Conservation (phyloP, 2,888 invertebrate species). For the Pegoplata infirma region DNA sequence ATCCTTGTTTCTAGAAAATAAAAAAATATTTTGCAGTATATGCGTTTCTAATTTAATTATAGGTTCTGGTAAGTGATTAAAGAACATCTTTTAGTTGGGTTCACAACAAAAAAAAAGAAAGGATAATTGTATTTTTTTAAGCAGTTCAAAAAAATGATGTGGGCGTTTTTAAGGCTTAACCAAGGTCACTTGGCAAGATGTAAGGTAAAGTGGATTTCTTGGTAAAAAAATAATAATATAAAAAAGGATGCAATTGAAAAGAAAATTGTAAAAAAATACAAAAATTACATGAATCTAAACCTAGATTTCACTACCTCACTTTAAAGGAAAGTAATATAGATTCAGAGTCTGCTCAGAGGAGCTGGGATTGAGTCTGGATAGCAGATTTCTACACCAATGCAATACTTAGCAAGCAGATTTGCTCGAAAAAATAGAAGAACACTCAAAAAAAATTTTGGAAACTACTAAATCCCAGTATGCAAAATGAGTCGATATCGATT, state of each 20-base stretch:
- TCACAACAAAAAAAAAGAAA: not conserved
- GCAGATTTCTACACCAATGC: no score
- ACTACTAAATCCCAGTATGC: no score
- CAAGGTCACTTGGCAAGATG: conserved; percentile 54
- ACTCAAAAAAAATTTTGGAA: no score
- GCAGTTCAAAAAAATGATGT: conserved; percentile 5
- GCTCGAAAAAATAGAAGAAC: no score
- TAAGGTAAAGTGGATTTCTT: conserved; percentile 50
- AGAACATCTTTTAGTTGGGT: conserved; percentile 42
- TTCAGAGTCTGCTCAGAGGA: no score
- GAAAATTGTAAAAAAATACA: not conserved
- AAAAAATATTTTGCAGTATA: conserved; percentile 50
- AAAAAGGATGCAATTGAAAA: not conserved
- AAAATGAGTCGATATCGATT: no score
- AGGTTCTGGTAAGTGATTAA: conserved; percentile 47
- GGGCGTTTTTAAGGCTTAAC: conserved; percentile 53
- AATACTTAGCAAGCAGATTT: no score
- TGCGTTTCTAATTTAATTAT: conserved; percentile 61
- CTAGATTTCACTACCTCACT: no score
- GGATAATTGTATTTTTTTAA: conserved; percentile 1
- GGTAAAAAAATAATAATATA: not conserved
- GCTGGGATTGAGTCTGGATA: no score
- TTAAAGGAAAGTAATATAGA: no score
- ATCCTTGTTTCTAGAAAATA: not conserved
- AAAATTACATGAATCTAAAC: no score